Conservation (phyloP, 2,797 vertebrate genomes). For the Cossypha niveicapilla region DNA sequence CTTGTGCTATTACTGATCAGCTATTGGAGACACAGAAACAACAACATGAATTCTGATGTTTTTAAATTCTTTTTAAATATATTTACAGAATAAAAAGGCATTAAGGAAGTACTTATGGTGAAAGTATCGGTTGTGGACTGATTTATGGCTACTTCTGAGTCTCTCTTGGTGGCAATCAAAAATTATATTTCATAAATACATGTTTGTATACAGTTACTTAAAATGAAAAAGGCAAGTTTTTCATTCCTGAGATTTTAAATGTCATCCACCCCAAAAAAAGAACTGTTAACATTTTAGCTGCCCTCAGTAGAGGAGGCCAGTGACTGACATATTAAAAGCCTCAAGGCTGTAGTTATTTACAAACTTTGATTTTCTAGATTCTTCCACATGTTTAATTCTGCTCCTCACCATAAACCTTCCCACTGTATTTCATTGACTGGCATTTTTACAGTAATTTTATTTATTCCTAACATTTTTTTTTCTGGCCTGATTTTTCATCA, state of each 20-base stretch:
- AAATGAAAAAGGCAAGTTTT: conserved; percentile 2
- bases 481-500: neutral
- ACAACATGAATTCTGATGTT: neutral
- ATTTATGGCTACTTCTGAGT: neutral
- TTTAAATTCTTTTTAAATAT: neutral
- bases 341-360: conserved; percentile 21
- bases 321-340: conserved; percentile 34
- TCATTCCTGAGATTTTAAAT: conserved; percentile 30
- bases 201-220: neutral
- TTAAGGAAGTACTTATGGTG: neutral
- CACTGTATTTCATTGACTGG: neutral
- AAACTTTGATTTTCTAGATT: conserved; percentile 25
- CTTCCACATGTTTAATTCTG: neutral
- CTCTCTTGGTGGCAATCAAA: neutral
- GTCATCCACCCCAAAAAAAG: conserved; percentile 17
- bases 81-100: neutral
- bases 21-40: neutral
- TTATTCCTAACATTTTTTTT: neutral
- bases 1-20: neutral
- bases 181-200: conserved; percentile 29
- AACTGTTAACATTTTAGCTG: conserved; percentile 18
- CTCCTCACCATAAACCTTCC: neutral
- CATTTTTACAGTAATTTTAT: neutral
- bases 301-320: neutral
- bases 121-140: neutral